Conservation (phyloP, 2,797 vertebrate species). For the Hylomyscus alleni region DNA sequence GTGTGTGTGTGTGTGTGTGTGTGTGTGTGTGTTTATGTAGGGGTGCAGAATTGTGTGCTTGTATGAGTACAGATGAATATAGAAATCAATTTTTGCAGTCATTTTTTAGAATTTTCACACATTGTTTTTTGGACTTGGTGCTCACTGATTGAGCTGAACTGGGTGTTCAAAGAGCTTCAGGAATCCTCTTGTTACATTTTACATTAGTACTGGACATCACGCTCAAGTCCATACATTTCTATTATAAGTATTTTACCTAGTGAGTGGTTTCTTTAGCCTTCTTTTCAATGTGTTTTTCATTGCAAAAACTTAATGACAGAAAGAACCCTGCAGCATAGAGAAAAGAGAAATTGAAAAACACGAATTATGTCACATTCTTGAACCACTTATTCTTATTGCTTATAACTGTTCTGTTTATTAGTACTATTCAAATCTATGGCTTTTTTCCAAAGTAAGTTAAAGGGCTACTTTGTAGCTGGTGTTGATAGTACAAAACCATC, state of each 20-base stretch:
- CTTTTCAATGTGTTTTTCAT: conserved; percentile 10
- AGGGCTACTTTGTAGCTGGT: neutral
- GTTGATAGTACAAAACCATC: neutral
- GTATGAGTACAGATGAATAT: neutral
- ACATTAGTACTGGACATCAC: neutral
- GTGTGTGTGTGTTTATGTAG: neutral
- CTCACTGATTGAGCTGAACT: neutral
- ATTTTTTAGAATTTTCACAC: neutral
- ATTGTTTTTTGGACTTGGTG: neutral
- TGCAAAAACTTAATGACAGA: neutral
- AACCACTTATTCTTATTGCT: neutral
- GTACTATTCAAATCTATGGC: neutral
- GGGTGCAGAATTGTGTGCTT: neutral
- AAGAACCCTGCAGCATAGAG: neutral
- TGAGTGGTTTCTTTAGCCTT: neutral
- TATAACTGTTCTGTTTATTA: neutral
- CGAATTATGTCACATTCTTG: neutral
- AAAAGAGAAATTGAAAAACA: neutral
- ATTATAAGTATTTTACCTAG: neutral
- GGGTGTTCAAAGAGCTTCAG: neutral
- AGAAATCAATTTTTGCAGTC: neutral
- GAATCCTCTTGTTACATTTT: neutral
- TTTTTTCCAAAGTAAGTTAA: neutral
- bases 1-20: neutral
- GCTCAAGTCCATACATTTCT: neutral